Evolutionary conservation across 2,113 vertebrate species (phyloP).

Genomic region (Thermophis baileyi): DNA sequence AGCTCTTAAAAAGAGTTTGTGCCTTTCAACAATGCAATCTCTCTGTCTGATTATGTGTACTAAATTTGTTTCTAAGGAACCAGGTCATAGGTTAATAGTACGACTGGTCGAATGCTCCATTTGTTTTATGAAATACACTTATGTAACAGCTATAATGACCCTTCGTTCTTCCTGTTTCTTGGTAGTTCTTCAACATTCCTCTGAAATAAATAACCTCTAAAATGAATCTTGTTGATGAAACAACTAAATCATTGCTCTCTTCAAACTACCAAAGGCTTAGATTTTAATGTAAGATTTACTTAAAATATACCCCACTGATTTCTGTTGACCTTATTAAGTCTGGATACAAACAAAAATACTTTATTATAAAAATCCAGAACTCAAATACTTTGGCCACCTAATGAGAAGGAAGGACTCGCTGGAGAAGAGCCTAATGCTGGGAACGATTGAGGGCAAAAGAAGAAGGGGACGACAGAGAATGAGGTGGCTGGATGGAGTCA

Average conservation of each 20-base stretch:
- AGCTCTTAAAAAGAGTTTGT: neutral
- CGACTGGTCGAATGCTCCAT: neutral
- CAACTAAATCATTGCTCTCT: neutral
- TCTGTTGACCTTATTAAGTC: neutral
- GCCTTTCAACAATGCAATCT: neutral
- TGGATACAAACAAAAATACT: neutral
- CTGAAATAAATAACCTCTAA: neutral
- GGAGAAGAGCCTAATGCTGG: too few relatives aligned
- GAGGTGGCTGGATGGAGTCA: too few relatives aligned
- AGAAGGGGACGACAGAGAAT: too few relatives aligned
- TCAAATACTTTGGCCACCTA: too few relatives aligned
- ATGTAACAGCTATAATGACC: neutral
- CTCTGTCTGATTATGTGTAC: neutral
- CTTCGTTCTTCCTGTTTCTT: neutral
- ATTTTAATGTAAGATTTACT: neutral
- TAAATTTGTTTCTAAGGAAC: neutral
- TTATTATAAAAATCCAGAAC: neutral
- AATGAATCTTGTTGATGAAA: neutral
- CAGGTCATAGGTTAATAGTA: neutral
- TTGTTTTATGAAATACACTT: neutral
- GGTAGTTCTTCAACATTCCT: neutral
- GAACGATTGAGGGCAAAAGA: too few relatives aligned
- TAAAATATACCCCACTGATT: neutral
- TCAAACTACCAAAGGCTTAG: neutral
- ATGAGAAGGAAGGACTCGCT: too few relatives aligned